These are phyloP conservation scores for Auanema freiburgensis DNA, from an alignment of 2,888 invertebrate genomes.

Conservation along the genomic window DNA sequence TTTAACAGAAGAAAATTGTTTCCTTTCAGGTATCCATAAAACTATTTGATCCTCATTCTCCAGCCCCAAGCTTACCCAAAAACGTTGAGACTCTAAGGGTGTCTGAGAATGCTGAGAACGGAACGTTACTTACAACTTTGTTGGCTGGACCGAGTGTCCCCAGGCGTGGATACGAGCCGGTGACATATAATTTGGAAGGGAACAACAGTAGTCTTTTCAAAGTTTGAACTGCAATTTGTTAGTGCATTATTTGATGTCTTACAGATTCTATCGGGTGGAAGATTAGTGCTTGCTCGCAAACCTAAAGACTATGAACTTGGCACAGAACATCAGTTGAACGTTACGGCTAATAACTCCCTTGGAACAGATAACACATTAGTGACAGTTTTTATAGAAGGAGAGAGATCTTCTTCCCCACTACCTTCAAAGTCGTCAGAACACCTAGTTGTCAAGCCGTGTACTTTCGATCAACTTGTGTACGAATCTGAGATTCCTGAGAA, in stretches of 20 bases:
- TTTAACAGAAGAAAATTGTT: not conserved
- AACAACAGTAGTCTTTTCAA: not conserved
- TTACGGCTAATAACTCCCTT: constrained; percentile 46
- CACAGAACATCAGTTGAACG: constrained; percentile 39
- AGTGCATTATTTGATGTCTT: constrained; percentile 28
- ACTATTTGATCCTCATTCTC: constrained; percentile 21
- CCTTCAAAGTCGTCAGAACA: not conserved
- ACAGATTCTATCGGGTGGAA: constrained; percentile 38
- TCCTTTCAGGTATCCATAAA: constrained; percentile 18
- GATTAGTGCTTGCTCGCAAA: constrained; percentile 33
- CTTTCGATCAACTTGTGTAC: constrained; percentile 48
- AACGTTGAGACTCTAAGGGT: constrained; percentile 12
- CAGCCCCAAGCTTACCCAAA: constrained; percentile 22
- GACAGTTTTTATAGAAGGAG: constrained; percentile 8
- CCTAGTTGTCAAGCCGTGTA: constrained; percentile 21
- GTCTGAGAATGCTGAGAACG: constrained; percentile 11
- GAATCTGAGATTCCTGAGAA: constrained; percentile 53
- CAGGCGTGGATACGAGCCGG: not conserved
- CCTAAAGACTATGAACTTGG: constrained; percentile 44
- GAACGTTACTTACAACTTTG: constrained; percentile 14
- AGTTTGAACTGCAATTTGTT: not conserved
- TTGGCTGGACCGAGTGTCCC: not conserved
- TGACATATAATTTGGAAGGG: not conserved
- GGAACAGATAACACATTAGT: constrained; percentile 39
- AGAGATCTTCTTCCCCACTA: not conserved